A percentile compares a stretch with the other conserved stretches of the same genome.
Conservation (phyloP, 1,140 invertebrate genomes). For the Aricia agestis region DNA sequence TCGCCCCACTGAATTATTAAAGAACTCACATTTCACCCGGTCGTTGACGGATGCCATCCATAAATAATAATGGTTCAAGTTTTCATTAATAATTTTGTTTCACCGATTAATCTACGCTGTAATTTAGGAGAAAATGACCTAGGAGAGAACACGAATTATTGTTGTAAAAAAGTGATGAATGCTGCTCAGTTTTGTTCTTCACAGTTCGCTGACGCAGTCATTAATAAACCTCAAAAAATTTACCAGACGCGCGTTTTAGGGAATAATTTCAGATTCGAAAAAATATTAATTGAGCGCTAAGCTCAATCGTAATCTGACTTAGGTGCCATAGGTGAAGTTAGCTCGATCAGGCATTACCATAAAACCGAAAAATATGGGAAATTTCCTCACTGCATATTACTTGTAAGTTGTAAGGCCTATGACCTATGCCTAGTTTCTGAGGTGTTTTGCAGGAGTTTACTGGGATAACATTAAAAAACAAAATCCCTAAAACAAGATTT, state of each 20-base stretch:
- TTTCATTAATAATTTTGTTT: neutral
- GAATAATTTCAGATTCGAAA: neutral
- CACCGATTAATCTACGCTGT: neutral
- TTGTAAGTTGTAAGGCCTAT: too few relatives aligned
- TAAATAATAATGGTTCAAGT: conserved; percentile 3
- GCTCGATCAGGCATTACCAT: too few relatives aligned
- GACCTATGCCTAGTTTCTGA: too few relatives aligned
- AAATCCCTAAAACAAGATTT: too few relatives aligned
- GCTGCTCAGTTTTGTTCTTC: neutral
- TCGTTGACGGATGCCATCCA: neutral
- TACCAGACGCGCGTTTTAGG: neutral
- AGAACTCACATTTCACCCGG: neutral
- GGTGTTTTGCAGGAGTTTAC: too few relatives aligned
- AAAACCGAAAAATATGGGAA: too few relatives aligned
- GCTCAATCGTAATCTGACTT: neutral
- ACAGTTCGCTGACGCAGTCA: neutral
- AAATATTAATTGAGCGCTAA: neutral
- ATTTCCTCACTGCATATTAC: too few relatives aligned
- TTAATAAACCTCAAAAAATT: neutral
- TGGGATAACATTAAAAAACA: too few relatives aligned
- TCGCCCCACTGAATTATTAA: neutral
- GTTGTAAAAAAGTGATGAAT: neutral
- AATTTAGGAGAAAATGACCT: neutral
- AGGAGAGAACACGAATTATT: neutral
- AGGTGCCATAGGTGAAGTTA: too few relatives aligned